Evolutionary conservation across 2,888 invertebrate genomes (phyloP).

Genomic region (Amorpha juglandis): DNA sequence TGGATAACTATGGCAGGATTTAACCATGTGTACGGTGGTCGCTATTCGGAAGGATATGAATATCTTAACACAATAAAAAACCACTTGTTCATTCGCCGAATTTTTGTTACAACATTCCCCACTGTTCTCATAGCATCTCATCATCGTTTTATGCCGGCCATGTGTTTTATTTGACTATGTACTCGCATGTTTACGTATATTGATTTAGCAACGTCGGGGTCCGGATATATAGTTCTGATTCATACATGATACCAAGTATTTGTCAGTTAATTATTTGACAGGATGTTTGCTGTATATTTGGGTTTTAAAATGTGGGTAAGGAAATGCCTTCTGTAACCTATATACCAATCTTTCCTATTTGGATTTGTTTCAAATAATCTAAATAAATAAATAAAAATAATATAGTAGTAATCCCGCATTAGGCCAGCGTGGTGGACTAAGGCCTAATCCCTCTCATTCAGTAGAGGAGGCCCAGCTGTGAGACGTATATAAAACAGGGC

Average conservation of each 20-base stretch:
- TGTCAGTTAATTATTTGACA: conserved; percentile 11
- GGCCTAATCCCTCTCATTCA: too few relatives aligned
- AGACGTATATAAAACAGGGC: too few relatives aligned
- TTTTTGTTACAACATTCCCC: background rate
- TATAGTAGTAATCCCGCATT: too few relatives aligned
- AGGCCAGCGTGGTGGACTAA: too few relatives aligned
- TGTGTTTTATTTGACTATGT: conserved; percentile 59
- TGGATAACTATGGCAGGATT: too few relatives aligned
- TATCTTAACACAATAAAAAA: too few relatives aligned
- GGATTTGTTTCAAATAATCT: too few relatives aligned
- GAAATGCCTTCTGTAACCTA: background rate
- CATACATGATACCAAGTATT: conserved; percentile 1
- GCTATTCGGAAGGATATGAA: too few relatives aligned
- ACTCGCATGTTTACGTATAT: conserved; percentile 53
- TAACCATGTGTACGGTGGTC: too few relatives aligned
- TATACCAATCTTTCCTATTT: background rate
- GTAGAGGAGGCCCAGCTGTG: too few relatives aligned
- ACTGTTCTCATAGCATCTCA: conserved; percentile 8
- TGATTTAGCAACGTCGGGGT: conserved; percentile 48
- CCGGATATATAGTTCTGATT: conserved; percentile 37
- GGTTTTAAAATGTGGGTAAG: background rate
- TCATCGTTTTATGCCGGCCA: conserved; percentile 58
- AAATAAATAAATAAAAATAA: too few relatives aligned
- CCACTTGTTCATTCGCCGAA: too few relatives aligned
- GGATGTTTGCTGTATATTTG: conserved; percentile 12